Percentiles rank a stretch among this genome's conserved stretches.
Evolutionary conservation across 2,113 vertebrate species (phyloP).

Genomic region (Gasterosteus aculeatus): DNA sequence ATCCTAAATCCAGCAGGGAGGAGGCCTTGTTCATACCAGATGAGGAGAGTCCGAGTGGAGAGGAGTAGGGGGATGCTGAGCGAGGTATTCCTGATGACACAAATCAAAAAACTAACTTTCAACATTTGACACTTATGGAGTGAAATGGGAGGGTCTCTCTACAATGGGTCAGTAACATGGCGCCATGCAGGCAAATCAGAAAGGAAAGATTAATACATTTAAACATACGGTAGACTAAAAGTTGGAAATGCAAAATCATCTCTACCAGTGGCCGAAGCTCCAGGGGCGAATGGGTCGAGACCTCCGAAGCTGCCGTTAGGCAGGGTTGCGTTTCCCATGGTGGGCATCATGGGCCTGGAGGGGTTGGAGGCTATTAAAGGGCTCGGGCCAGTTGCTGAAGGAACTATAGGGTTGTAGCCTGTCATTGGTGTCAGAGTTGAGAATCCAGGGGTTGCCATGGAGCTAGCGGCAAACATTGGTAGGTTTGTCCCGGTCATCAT

Average conservation of each 20-base stretch:
- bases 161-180: slow-evolving; percentile 8
- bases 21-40: slow-evolving; percentile 83
- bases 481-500: slow-evolving; percentile 84
- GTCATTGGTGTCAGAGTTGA: slow-evolving; percentile 75
- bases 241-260: slow-evolving; percentile 2
- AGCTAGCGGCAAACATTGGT: slow-evolving; percentile 78
- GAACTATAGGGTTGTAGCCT: slow-evolving; percentile 74
- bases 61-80: slow-evolving; percentile 61
- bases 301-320: slow-evolving; percentile 88
- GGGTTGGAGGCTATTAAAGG: slow-evolving; percentile 55
- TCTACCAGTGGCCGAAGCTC: slow-evolving; percentile 63
- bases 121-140: neutral
- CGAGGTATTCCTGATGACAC: slow-evolving; percentile 67
- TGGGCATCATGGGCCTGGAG: slow-evolving; percentile 84
- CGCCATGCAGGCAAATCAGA: neutral
- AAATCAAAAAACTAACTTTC: slow-evolving; percentile 7
- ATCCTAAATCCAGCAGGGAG: slow-evolving; percentile 90
- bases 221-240: neutral
- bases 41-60: slow-evolving; percentile 64
- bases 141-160: neutral
- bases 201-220: neutral
- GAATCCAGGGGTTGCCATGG: slow-evolving; percentile 80
- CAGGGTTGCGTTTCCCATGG: slow-evolving; percentile 84
- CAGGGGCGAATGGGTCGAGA: slow-evolving; percentile 84
- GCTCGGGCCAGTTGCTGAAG: slow-evolving; percentile 53